Conservation (phyloP, 1,140 invertebrate genomes). For the Sweltsa coloradensis region DNA sequence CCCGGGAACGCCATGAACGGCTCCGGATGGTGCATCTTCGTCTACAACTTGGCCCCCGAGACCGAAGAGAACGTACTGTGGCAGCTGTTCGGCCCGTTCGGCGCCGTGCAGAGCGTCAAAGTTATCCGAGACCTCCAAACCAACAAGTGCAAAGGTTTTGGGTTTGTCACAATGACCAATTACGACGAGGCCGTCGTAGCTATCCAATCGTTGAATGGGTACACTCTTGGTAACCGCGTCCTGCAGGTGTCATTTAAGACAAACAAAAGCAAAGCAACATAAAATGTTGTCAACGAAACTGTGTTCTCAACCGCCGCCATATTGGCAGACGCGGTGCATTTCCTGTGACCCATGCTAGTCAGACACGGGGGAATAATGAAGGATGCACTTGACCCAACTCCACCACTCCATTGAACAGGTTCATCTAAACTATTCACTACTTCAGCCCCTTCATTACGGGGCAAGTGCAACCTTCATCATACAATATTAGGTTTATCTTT, state of each 20-base stretch:
- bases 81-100: conserved; percentile 98
- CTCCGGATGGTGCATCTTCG: conserved; percentile 96
- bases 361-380: conserved; percentile 5
- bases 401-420: background rate
- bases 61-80: conserved; percentile 97
- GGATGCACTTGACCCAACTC: conserved; percentile 14
- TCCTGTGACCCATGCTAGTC: conserved; percentile 18
- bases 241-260: conserved; percentile 98
- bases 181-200: conserved; percentile 97
- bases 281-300: conserved; percentile 28
- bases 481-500: conserved; percentile 15
- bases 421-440: conserved; percentile 4
- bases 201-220: conserved; percentile 95
- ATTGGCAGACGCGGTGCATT: conserved; percentile 13
- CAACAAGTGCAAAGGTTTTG: conserved; percentile 99
- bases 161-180: conserved; percentile 99
- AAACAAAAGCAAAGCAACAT: conserved; percentile 83
- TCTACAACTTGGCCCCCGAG: conserved; percentile 96
- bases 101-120: conserved; percentile 96
- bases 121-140: conserved; percentile 94
- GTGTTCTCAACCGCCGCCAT: conserved; percentile 16
- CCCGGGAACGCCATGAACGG: conserved; percentile 70
- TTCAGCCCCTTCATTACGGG: background rate
- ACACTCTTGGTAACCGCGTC: conserved; percentile 91
- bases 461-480: conserved; percentile 16